Base-by-base conservation (phyloP, 53 echinoderm and acorn worm genomes). In the Luidia sarsii region DNA sequence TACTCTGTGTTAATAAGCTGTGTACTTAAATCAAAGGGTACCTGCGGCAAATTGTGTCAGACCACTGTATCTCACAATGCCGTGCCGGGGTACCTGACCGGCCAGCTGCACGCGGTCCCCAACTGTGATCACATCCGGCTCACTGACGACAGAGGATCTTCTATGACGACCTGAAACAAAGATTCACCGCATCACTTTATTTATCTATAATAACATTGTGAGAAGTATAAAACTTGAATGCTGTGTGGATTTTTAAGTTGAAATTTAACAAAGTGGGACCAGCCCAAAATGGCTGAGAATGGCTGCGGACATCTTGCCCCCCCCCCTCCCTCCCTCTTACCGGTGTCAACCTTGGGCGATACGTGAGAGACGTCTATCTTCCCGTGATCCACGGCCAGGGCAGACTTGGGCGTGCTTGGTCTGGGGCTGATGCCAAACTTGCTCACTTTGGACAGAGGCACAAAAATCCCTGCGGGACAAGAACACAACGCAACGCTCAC, bases 101-200 rank as follows among this genome's bases (percentile, higher is more conserved):
- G 83, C 83, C 49, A 89, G 38, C 50, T 67, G 61, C 15, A 89
- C 89, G 50, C 77, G 49, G 50, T 89, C 89, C 32, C 83, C 89
- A 13, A 83, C 39, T 22, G 49, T 57, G 13, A 83, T 77, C 4
- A 79, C 89, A 1, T 75, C 82, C 5, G 23, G 31, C 18, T 59
- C 48, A 37, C 68, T 60, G 38, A 13, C 48, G 2, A 33, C 25
- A 3, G 82, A 32, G 24, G 59, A 0, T 45, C 79, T 52, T 5
- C 45, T 57, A 19, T 67, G 77, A 77, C 65, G 77, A 19, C 86
- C 86, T 86, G 21, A 7, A 65, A 6, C n/a, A n/a, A n/a, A n/a
- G n/a, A n/a, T n/a, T n/a, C n/a, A n/a, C n/a, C n/a, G n/a, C n/a
- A n/a, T n/a, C n/a, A n/a, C n/a, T n/a, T n/a, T n/a, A n/a, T n/a